A percentile compares a stretch with the other conserved stretches of the same genome.
Conservation (phyloP, 2,797 vertebrate genomes). For the Numenius phaeopus region DNA sequence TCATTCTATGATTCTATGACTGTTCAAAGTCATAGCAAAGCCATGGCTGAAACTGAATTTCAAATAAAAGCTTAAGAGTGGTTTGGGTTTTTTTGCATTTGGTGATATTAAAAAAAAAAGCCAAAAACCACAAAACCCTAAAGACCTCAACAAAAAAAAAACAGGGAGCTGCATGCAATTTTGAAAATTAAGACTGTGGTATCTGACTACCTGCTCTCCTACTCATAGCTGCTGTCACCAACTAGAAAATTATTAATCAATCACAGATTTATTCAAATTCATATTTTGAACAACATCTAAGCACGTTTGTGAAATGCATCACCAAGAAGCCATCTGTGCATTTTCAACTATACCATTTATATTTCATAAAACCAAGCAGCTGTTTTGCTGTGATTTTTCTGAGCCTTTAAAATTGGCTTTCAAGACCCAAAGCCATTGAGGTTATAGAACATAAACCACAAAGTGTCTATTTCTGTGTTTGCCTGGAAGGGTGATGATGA, state of each 20-base stretch:
- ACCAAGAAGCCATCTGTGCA: slow-evolving; percentile 64
- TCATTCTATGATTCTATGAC: not conserved
- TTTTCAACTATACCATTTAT: slow-evolving; percentile 54
- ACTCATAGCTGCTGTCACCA: not conserved
- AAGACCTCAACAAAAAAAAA: not conserved
- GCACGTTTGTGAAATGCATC: slow-evolving; percentile 52
- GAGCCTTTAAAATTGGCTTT: slow-evolving; percentile 45
- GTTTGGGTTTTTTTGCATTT: too few relatives aligned
- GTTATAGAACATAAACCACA: slow-evolving; percentile 17
- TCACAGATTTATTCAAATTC: slow-evolving; percentile 59
- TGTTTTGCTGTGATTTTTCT: slow-evolving; percentile 52
- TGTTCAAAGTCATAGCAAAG: not conserved
- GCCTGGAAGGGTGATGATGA: slow-evolving; percentile 6
- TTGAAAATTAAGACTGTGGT: not conserved
- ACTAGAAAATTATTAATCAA: slow-evolving; percentile 59
- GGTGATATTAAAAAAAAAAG: too few relatives aligned
- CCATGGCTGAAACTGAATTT: not conserved
- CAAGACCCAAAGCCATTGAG: slow-evolving; percentile 10
- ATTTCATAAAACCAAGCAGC: slow-evolving; percentile 62
- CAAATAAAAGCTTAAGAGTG: not conserved
- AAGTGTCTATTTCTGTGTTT: slow-evolving; percentile 20
- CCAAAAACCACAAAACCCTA: not conserved
- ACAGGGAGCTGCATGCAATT: not conserved
- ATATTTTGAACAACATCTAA: slow-evolving; percentile 70
- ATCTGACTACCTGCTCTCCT: not conserved